Percentiles rank a stretch among this genome's conserved stretches.
These are phyloP conservation scores for Aethes cnicana DNA, from an alignment of 2,888 invertebrate genomes.

Conservation along the genomic window DNA sequence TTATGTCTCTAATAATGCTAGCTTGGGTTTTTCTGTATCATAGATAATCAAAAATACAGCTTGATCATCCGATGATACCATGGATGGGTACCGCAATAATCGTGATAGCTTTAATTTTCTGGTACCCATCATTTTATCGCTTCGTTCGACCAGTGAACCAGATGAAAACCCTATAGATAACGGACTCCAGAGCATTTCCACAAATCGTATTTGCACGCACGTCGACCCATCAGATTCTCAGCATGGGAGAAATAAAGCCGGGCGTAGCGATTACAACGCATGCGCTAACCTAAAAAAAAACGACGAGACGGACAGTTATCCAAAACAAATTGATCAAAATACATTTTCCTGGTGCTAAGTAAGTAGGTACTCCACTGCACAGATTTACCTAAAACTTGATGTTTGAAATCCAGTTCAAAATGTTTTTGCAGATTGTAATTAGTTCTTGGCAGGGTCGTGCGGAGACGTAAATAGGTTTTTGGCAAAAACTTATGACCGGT, in stretches of 20 bases:
- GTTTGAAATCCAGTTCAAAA: neutral
- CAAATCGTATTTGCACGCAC: conserved; percentile 52
- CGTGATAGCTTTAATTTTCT: too few relatives aligned
- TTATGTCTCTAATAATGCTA: too few relatives aligned
- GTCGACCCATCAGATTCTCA: conserved; percentile 52
- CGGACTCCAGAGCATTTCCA: conserved; percentile 45
- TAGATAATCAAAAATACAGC: too few relatives aligned
- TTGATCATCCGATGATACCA: neutral
- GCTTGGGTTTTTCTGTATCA: too few relatives aligned
- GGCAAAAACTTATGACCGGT: conserved; percentile 13
- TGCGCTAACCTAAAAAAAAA: conserved; percentile 10
- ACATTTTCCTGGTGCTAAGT: conserved; percentile 22
- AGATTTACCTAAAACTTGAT: neutral
- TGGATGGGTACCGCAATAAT: too few relatives aligned
- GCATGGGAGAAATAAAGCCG: conserved; percentile 49
- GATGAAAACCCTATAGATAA: conserved; percentile 37
- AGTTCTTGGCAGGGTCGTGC: conserved; percentile 26
- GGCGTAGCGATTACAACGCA: conserved; percentile 21
- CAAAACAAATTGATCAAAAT: conserved; percentile 34
- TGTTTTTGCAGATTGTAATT: conserved; percentile 23
- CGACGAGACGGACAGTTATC: conserved; percentile 14
- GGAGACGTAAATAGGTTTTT: conserved; percentile 24
- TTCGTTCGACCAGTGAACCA: conserved; percentile 32
- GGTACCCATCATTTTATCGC: neutral
- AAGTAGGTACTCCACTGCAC: too few relatives aligned